Evolutionary conservation across 2,797 vertebrate genomes (phyloP).

Genomic region (Pseudochaenichthys georgianus): DNA sequence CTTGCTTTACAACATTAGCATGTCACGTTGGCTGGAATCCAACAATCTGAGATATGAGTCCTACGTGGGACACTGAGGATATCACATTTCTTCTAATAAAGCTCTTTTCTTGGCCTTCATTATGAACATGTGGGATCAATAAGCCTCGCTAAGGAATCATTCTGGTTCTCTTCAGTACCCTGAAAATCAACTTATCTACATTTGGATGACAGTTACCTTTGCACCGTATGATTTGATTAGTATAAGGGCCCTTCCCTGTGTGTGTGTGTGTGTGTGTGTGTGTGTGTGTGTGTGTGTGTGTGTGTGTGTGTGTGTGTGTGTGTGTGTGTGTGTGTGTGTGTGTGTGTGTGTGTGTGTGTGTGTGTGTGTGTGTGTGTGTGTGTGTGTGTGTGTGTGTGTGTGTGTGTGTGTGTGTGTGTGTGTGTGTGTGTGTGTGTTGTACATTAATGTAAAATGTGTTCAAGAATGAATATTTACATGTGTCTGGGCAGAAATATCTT

Average conservation of each 20-base stretch:
- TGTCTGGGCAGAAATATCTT: background rate
- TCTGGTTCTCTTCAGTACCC: constrained; percentile 43
- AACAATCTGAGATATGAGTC: constrained; percentile 41
- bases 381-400: background rate
- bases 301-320: constrained; percentile 1
- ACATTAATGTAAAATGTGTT: background rate
- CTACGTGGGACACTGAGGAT: constrained; percentile 4
- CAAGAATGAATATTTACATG: constrained; percentile 7
- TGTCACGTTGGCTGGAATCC: constrained; percentile 44
- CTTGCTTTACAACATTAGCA: constrained; percentile 11
- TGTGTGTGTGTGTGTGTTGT: background rate
- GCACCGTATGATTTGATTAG: constrained; percentile 46
- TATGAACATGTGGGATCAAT: constrained; percentile 73
- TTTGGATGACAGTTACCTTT: constrained; percentile 48
- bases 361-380: background rate
- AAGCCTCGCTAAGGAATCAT: constrained; percentile 44
- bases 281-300: constrained; percentile 17
- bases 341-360: background rate
- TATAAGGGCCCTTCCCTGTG: constrained; percentile 6
- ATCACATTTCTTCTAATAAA: constrained; percentile 70
- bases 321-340: constrained; percentile 14
- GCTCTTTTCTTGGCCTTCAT: constrained; percentile 53
- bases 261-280: background rate
- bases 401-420: too few relatives aligned
- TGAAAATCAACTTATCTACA: constrained; percentile 53